Conservation (phyloP, 2,113 vertebrate species). For the Nanger granti region DNA sequence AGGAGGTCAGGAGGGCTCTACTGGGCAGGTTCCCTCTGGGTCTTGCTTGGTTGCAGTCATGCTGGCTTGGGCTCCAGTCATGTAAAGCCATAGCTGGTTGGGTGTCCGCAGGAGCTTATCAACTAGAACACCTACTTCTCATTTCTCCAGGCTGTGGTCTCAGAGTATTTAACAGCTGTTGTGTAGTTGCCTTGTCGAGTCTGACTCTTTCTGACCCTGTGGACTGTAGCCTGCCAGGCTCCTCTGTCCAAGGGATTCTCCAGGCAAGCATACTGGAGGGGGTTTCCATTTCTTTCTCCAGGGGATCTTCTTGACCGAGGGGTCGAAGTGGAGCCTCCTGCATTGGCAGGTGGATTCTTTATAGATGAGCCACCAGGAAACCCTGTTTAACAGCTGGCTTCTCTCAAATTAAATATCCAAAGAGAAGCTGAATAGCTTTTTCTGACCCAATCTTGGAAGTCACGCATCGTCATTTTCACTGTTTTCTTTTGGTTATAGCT, state of each 20-base stretch:
- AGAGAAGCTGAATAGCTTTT: neutral
- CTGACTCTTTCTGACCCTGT: neutral
- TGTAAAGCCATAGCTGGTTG: neutral
- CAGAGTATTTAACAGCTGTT: neutral
- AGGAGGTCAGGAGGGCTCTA: neutral
- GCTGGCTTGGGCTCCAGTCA: neutral
- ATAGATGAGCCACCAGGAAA: neutral
- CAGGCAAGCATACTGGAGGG: neutral
- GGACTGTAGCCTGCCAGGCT: neutral
- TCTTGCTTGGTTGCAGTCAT: neutral
- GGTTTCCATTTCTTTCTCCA: neutral
- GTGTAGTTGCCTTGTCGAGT: neutral
- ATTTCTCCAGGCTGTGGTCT: neutral
- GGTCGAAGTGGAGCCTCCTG: neutral
- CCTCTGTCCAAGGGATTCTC: neutral
- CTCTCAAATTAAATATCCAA: neutral
- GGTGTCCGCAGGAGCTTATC: fast-evolving
- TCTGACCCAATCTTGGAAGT: neutral
- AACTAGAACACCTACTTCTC: neutral
- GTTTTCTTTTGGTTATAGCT: neutral
- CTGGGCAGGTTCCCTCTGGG: fast-evolving
- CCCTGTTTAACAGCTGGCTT: neutral
- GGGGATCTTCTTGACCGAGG: neutral
- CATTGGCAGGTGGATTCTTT: neutral
- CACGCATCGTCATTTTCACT: neutral